Conservation (phyloP, 2,888 invertebrate species). For the Dione vanillae region DNA sequence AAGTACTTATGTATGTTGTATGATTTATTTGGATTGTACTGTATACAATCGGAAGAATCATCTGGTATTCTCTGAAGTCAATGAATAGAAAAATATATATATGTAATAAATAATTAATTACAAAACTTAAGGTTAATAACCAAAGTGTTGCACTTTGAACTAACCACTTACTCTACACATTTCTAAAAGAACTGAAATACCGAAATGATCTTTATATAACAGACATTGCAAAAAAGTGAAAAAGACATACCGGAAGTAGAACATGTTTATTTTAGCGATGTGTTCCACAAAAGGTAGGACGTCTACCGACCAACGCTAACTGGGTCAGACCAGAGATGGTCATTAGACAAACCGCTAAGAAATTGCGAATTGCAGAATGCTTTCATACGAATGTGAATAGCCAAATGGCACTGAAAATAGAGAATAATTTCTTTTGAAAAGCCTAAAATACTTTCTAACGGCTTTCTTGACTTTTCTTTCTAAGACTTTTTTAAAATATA, state of each 20-base stretch:
- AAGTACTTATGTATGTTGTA: conserved; percentile 58
- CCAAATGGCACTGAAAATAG: neutral
- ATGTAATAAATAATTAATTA: too few species aligned
- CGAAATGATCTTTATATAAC: conserved; percentile 26
- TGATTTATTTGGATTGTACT: conserved; percentile 9
- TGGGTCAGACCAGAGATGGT: conserved; percentile 56
- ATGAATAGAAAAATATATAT: neutral
- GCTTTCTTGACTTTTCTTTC: too few species aligned
- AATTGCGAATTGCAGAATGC: conserved; percentile 45
- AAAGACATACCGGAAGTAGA: conserved; percentile 50
- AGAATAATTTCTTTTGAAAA: neutral
- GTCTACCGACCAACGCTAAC: conserved; percentile 51
- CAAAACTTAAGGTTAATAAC: neutral
- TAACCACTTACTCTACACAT: neutral
- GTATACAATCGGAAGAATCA: neutral
- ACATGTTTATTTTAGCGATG: conserved; percentile 61
- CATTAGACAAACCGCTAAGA: conserved; percentile 59
- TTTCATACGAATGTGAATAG: conserved; percentile 14
- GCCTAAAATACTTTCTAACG: neutral
- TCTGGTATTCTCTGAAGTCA: neutral
- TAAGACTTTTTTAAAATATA: too few species aligned
- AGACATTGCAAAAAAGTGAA: conserved; percentile 31
- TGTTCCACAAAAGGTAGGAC: conserved; percentile 57
- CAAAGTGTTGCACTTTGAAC: conserved; percentile 5
- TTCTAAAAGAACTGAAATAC: conserved; percentile 1